Evolutionary conservation across 2,113 vertebrate genomes (phyloP), one percentile per base, ranked within the genome.

Genomic region (Gasterosteus aculeatus): DNA sequence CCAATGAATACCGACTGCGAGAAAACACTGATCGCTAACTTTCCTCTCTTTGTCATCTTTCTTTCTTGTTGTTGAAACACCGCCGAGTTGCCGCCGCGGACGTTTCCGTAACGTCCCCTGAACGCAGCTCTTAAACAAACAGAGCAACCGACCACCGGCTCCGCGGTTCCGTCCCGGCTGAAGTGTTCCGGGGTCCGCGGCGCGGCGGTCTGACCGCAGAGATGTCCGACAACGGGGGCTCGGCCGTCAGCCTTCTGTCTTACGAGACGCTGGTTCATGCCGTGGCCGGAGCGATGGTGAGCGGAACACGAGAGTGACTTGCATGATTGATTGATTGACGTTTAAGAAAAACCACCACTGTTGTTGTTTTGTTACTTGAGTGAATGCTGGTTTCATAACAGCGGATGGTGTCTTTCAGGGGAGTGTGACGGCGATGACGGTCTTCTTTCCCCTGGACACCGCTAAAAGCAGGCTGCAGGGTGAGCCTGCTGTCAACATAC

Each of bases 401-500:
- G 9, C 69, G 46, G 16, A 0, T 68, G 80, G 57, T 78, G 3
- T 73, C 10, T 56, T 79, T 12, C 4, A 95, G 95, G 95, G 95
- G 4, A 95, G 95, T 59, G 90, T 89, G 82, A 94, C 93, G 7
- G 95, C 95, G 0, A 95, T 95, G 94, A 92, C 76, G 3, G 92
- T 94, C 60, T 95, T 95, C 83, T 95, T 93, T 39, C 95, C 95
- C 63, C 19, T 95, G 92, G 95, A 95, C 68, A 95, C 95, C 10
- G 95, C 94, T n/a, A 95, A 94, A 77, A 93, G 94, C 83, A 87
- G 95, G 81, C 87, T 95, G 38, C 95, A 95, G 89, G 94, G 95
- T 95, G 85, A 93, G 92, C 62, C 14, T 58, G 29, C 29, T 31
- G 14, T 31, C 26, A 31, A 57, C 29, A 57, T 57, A 31, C 14